Evolutionary conservation across 2,888 invertebrate species (phyloP).

Genomic region (Doris montereyensis): DNA sequence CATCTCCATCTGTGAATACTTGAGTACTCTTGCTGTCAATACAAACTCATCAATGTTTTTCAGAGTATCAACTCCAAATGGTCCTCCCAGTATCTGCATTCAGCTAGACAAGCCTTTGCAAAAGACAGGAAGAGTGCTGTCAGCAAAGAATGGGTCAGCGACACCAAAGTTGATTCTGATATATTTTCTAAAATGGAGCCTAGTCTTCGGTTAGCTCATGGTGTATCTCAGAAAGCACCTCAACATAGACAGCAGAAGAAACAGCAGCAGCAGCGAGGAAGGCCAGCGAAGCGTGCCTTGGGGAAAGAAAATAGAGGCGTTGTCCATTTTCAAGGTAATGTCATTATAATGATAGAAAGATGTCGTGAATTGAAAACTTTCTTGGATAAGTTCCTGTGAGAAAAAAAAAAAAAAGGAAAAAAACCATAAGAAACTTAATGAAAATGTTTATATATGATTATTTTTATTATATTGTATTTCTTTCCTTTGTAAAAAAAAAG

Average conservation of each 20-base stretch:
- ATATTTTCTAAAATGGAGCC: slow-evolving; percentile 22
- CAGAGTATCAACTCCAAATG: slow-evolving; percentile 57
- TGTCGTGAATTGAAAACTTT: too few species aligned
- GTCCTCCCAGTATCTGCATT: too few species aligned
- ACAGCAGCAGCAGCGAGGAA: slow-evolving; percentile 1
- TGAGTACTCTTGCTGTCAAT: too few species aligned
- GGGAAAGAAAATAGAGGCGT: slow-evolving; percentile 20
- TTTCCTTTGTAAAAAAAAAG: too few species aligned
- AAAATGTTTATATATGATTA: too few species aligned
- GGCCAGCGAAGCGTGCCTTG: background rate
- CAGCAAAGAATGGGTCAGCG: slow-evolving; percentile 34
- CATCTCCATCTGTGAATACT: too few species aligned
- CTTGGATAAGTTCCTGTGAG: too few species aligned
- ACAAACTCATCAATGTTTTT: slow-evolving; percentile 17
- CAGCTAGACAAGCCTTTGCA: slow-evolving; percentile 33
- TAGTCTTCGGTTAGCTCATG: too few species aligned
- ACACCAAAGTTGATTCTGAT: slow-evolving; percentile 32
- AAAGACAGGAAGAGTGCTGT: slow-evolving; percentile 26
- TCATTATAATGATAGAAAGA: too few species aligned
- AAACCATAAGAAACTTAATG: too few species aligned
- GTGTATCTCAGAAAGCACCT: background rate
- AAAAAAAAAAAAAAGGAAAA: too few species aligned
- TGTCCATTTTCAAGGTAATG: background rate
- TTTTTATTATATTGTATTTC: too few species aligned
- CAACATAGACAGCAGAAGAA: background rate